Base-by-base conservation (phyloP, 2,797 vertebrate genomes). In the Notolabrus celidotus region DNA sequence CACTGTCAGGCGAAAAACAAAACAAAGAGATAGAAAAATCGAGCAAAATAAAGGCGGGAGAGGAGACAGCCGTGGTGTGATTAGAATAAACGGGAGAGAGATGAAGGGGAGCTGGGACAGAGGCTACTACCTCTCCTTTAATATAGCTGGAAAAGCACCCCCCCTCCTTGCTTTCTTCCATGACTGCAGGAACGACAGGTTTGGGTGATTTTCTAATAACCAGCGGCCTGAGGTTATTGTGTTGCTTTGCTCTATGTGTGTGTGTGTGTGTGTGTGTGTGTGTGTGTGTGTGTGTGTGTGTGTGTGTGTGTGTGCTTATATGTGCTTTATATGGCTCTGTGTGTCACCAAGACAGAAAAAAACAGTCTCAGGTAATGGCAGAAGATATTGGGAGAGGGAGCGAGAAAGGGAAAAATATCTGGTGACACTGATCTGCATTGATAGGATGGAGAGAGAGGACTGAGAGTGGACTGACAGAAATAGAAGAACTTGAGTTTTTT, bases 151-250 rank as follows among this genome's bases (percentile, higher is more conserved):
- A 75, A 89, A 92, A 85, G 82, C 89, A 89, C 77, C 83, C 84
- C 46, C 82, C 84, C 84, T 77, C 83, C 83, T 19, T 82, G 83
- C 85, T 79, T 76, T 85, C 80, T 85, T 85, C 85, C 76, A 83
- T 71, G 85, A 87, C 87, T 89, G 89, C 86, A 84, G 83, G 89
- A 76, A 90, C 79, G 86, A 89, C 89, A 87, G 88, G 85, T 92
- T 92, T 86, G 87, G 86, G 82, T 95, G 94, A 95, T 95, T 95
- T 95, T 94, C 93, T 95, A 95, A 95, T 97, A 97, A 96, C 94
- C 88, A 88, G 83, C 29, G 77, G 93, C 94, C 94, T 77, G 85
- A 77, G 94, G 96, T 95, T 95, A 96, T 77, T 94, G 87, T 89
- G 86, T 86, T 83, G 74, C 63, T 46, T 23, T 46, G 3, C 10